A percentile compares a stretch with the other conserved stretches of the same genome.
Evolutionary conservation across 2,797 vertebrate species (phyloP).

Genomic region (Zalophus californianus): DNA sequence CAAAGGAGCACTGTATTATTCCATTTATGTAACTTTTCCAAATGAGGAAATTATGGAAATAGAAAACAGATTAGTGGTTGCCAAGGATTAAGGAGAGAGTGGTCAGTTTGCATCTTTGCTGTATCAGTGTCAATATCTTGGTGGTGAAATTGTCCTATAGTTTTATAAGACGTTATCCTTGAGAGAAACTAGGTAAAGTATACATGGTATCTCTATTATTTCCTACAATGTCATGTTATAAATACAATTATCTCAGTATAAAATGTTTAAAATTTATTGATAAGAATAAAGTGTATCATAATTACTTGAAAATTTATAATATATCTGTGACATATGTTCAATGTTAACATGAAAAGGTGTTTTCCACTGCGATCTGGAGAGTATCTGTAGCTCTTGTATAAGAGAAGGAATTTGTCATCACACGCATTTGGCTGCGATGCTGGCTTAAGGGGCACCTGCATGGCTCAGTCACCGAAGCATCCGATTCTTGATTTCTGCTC

Average conservation of each 20-base stretch:
- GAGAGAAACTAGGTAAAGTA: not conserved
- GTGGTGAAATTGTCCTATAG: not conserved
- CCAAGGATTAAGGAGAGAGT: not conserved
- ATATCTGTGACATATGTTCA: not conserved
- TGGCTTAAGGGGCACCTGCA: not conserved
- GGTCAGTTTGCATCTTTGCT: not conserved
- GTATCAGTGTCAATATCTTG: not conserved
- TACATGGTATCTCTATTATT: not conserved
- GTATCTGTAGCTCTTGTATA: not conserved
- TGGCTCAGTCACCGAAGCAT: not conserved
- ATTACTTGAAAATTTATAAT: conserved; percentile 1
- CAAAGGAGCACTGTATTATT: not conserved
- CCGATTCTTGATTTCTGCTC: not conserved
- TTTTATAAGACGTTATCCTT: not conserved
- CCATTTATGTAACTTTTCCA: not conserved
- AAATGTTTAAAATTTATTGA: not conserved
- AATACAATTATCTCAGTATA: not conserved
- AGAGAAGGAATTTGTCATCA: not conserved
- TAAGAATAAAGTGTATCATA: not conserved
- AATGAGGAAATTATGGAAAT: not conserved
- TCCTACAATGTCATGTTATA: not conserved
- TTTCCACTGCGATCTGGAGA: not conserved
- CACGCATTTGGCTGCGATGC: not conserved
- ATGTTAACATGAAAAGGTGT: not conserved
- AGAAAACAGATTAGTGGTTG: not conserved